phyloP scores from a whole-genome alignment of 1,140 invertebrate genomes.

The Steinernema khuongi region DNA sequence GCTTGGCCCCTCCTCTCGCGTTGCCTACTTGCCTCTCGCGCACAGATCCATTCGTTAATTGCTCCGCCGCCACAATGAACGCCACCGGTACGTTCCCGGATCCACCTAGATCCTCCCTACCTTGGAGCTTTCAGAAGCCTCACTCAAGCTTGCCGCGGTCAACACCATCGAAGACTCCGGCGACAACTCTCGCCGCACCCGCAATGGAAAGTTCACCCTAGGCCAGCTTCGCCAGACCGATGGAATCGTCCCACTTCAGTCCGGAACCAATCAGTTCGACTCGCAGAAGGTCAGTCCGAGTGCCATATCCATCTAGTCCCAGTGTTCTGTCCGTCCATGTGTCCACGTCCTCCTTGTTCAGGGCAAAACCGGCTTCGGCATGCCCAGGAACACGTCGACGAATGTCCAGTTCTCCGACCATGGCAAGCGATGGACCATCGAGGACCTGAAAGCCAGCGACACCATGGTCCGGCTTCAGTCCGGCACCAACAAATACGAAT shows the following conservation, averaged over 20 bases:
- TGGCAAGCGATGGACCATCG: slow-evolving; percentile 34
- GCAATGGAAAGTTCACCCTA: slow-evolving; percentile 52
- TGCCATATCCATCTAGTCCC: neutral
- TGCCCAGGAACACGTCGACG: slow-evolving; percentile 54
- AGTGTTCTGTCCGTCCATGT: slow-evolving; percentile 13
- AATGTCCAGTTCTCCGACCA: slow-evolving; percentile 50
- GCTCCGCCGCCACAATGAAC: neutral
- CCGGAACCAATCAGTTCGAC: slow-evolving; percentile 55
- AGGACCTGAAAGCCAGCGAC: slow-evolving; percentile 20
- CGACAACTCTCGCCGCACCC: slow-evolving; percentile 27
- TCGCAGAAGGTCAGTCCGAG: slow-evolving; percentile 46
- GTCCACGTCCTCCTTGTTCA: slow-evolving; percentile 41
- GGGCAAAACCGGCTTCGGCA: slow-evolving; percentile 57
- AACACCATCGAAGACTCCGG: slow-evolving; percentile 29
- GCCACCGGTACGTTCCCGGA: neutral
- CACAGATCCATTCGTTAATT: no score
- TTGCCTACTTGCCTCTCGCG: neutral
- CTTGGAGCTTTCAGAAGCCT: slow-evolving; percentile 22
- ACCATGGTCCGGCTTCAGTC: slow-evolving; percentile 20
- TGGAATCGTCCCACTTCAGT: slow-evolving; percentile 56
- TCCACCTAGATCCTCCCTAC: neutral
- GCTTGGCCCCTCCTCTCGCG: neutral
- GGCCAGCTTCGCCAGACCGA: slow-evolving; percentile 57
- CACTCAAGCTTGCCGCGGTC: slow-evolving; percentile 33
- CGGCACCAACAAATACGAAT: slow-evolving; percentile 26